Conservation (phyloP, 2,888 invertebrate genomes). For the Oligia strigilis region DNA sequence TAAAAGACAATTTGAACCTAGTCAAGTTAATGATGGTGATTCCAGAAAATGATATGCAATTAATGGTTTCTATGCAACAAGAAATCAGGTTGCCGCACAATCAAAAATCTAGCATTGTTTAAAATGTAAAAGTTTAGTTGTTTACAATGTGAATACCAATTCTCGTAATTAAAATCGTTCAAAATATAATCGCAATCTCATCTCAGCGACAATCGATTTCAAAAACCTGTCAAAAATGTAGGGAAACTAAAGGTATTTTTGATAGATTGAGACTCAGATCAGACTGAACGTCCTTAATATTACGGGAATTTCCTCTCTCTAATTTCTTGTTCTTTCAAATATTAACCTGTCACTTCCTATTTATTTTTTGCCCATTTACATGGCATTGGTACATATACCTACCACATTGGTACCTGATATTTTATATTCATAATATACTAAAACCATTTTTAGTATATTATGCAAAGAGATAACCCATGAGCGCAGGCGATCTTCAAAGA, state of each 20-base stretch:
- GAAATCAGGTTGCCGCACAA: neutral
- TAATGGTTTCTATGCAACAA: neutral
- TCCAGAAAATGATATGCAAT: neutral
- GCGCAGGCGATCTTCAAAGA: conserved; percentile 1
- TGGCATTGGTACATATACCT: neutral
- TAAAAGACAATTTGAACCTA: no score
- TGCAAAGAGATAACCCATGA: neutral
- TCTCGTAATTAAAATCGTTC: neutral
- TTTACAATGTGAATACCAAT: neutral
- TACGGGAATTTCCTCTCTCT: neutral
- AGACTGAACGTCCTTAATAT: neutral
- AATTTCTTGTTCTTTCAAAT: neutral
- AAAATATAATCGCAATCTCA: neutral
- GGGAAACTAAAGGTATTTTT: no score
- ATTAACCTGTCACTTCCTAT: neutral
- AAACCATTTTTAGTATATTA: no score
- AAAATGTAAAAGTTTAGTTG: neutral
- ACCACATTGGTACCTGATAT: no score
- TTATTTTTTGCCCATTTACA: neutral
- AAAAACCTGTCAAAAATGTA: neutral
- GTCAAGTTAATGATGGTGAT: no score
- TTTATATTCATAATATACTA: no score
- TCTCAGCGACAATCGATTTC: neutral
- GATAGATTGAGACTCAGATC: neutral
- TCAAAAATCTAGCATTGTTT: neutral